phyloP scores from a whole-genome alignment of 2,888 invertebrate genomes.

The Troides helena region DNA sequence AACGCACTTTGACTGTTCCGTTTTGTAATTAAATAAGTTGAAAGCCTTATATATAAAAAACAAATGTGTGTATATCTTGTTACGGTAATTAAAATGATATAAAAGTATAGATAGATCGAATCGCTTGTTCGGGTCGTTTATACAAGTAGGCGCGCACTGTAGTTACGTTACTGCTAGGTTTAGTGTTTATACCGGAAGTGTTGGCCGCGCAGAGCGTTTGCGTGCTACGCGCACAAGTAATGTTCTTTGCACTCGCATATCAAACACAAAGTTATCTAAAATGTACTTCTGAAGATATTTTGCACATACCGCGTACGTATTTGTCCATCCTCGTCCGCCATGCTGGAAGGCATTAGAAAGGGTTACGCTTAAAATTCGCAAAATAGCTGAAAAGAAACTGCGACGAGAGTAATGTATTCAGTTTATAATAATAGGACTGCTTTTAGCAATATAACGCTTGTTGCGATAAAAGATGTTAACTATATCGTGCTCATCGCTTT shows the following conservation, averaged over 20 bases:
- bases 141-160: constrained; percentile 12
- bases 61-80: constrained; percentile 27
- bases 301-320: not conserved
- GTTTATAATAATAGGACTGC: too few species aligned
- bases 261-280: not conserved
- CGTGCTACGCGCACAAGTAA: not conserved
- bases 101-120: constrained; percentile 18
- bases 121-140: constrained; percentile 7
- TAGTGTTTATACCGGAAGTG: not conserved
- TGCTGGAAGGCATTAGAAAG: too few species aligned
- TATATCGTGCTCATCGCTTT: too few species aligned
- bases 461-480: too few species aligned
- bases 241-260: not conserved
- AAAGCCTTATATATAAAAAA: constrained; percentile 24
- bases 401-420: too few species aligned
- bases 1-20: not conserved
- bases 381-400: too few species aligned
- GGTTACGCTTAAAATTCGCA: too few species aligned
- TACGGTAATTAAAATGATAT: constrained; percentile 10
- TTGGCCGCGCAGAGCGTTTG: not conserved
- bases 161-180: constrained; percentile 6
- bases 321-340: too few species aligned
- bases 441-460: too few species aligned
- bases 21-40: constrained; percentile 20
- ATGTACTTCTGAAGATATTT: not conserved